phyloP scores from a whole-genome alignment of 2,888 invertebrate species.

The Herminia tarsipennalis region DNA sequence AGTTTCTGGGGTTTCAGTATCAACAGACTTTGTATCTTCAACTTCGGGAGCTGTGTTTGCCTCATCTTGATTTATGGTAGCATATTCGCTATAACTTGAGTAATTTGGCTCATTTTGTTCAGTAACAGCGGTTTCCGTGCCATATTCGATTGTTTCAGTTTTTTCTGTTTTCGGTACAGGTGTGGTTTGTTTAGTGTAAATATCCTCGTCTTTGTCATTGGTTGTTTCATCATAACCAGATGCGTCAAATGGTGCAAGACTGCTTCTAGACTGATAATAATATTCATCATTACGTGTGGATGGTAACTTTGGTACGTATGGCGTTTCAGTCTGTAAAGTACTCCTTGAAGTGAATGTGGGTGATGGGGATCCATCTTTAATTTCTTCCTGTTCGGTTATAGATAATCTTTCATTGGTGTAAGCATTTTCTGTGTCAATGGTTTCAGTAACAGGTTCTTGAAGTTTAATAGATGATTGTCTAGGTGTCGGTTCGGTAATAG shows the following conservation, averaged over 20 bases:
- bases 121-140: slow-evolving; percentile 57
- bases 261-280: slow-evolving; percentile 59
- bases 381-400: slow-evolving; percentile 60
- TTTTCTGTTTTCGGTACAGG: slow-evolving; percentile 51
- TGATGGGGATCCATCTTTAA: slow-evolving; percentile 51
- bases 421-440: slow-evolving; percentile 74
- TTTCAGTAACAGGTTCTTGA: slow-evolving; percentile 53
- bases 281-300: slow-evolving; percentile 61
- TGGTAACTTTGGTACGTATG: slow-evolving; percentile 56
- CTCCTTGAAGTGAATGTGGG: slow-evolving; percentile 51
- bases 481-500: slow-evolving; percentile 71
- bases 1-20: slow-evolving; percentile 44
- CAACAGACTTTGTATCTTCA: slow-evolving; percentile 50
- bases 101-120: slow-evolving; percentile 59
- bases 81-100: slow-evolving; percentile 55
- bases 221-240: slow-evolving; percentile 54
- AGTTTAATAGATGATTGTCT: slow-evolving; percentile 55
- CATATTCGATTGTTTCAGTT: slow-evolving; percentile 48
- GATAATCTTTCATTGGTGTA: slow-evolving; percentile 72
- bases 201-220: slow-evolving; percentile 58
- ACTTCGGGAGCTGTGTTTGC: slow-evolving; percentile 44
- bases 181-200: slow-evolving; percentile 55
- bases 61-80: slow-evolving; percentile 55
- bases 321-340: slow-evolving; percentile 58
- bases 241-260: slow-evolving; percentile 57